A percentile compares a stretch with the other conserved stretches of the same genome.
These are phyloP conservation scores for Meloidogyne floridensis DNA, from an alignment of 1,140 invertebrate species.

Conservation along the genomic window DNA sequence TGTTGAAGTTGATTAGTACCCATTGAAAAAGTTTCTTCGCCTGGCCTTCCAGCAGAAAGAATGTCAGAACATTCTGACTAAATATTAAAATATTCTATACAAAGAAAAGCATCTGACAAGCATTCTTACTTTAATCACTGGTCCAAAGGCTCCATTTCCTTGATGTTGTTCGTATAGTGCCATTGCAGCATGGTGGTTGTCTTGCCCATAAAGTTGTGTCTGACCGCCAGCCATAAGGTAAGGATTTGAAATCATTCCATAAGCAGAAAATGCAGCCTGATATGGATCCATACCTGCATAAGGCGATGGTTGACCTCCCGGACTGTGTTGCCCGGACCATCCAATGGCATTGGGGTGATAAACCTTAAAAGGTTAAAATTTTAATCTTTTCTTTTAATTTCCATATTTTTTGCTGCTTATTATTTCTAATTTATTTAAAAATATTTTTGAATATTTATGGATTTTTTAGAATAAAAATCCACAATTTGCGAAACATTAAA, in stretches of 20 bases:
- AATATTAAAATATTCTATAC: background rate
- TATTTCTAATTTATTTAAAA: background rate
- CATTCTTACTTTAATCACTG: background rate
- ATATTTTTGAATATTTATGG: too few species aligned
- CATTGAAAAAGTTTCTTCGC: background rate
- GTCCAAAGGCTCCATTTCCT: background rate
- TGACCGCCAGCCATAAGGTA: background rate
- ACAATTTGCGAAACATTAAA: too few species aligned
- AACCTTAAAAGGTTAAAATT: background rate
- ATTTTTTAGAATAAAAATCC: too few species aligned
- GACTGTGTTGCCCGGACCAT: background rate
- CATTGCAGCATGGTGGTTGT: background rate
- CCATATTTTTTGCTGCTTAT: background rate
- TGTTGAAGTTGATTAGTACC: slow-evolving; percentile 1
- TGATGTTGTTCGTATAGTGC: background rate
- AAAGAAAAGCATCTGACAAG: background rate
- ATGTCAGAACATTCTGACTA: background rate
- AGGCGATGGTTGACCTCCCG: background rate
- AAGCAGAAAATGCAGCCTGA: background rate
- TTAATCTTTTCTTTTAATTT: background rate
- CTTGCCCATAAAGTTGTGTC: background rate
- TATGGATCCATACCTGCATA: background rate
- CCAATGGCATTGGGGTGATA: background rate
- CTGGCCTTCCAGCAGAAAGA: background rate
- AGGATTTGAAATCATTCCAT: slow-evolving; percentile 1